A percentile compares a stretch with the other conserved stretches of the same genome.
Evolutionary conservation across 2,113 vertebrate species (phyloP).

Genomic region (Oryzias curvinotus): DNA sequence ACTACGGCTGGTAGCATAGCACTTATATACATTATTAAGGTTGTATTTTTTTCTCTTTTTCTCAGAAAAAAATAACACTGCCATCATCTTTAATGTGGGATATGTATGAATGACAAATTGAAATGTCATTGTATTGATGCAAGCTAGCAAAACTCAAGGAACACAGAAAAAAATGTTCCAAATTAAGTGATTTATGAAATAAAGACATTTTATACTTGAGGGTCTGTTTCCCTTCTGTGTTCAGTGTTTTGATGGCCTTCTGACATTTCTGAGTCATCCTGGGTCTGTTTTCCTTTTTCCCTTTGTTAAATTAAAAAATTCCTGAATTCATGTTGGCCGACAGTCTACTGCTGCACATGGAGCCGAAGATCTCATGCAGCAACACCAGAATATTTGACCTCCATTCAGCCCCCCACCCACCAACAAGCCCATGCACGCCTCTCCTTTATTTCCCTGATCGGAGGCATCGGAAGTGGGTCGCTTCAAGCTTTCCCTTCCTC

Average conservation of each 20-base stretch:
- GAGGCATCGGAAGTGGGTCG: slow-evolving; percentile 1
- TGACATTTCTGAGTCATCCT: slow-evolving; percentile 3
- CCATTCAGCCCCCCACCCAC: neutral
- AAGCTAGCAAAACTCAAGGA: neutral
- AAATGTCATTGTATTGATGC: neutral
- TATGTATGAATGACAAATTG: neutral
- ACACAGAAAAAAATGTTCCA: neutral
- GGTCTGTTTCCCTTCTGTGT: neutral
- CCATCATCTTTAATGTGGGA: neutral
- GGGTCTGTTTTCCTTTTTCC: neutral
- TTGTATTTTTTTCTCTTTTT: too few relatives aligned
- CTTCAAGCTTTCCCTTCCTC: neutral
- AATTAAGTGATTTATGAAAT: neutral
- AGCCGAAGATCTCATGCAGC: neutral
- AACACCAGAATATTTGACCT: neutral
- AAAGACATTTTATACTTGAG: neutral
- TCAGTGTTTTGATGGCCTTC: neutral
- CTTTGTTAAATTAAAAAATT: neutral
- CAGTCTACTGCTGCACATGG: neutral
- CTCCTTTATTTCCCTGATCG: neutral
- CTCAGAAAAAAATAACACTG: neutral
- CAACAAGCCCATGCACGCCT: slow-evolving; percentile 3
- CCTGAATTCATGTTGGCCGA: neutral
- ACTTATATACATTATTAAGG: slow-evolving; percentile 5
- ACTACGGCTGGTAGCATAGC: slow-evolving; percentile 7